phyloP scores from a whole-genome alignment of 2,797 vertebrate species.

The Poeciliopsis gracilis region DNA sequence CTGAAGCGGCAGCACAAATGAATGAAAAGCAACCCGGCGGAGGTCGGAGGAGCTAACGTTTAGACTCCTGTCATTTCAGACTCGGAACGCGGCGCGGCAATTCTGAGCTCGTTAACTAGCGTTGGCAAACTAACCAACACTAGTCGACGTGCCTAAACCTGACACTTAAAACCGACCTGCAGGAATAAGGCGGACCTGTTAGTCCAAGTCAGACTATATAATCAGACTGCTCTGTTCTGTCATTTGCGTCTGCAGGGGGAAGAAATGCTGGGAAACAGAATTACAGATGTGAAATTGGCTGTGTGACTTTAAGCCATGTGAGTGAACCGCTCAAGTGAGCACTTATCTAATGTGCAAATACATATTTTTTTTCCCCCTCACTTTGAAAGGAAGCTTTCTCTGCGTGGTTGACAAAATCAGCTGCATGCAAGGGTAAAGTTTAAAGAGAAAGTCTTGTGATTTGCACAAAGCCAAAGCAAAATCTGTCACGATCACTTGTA shows the following conservation, averaged over 20 bases:
- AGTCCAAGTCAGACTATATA: not conserved
- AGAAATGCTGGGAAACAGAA: not conserved
- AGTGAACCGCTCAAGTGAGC: conserved; percentile 11
- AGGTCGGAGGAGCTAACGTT: not conserved
- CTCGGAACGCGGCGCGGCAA: too few species aligned
- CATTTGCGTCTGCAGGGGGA: not conserved
- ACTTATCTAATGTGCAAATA: conserved; percentile 2
- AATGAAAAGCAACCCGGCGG: not conserved
- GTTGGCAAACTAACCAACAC: not conserved
- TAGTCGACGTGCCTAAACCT: not conserved
- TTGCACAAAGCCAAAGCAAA: conserved; percentile 15
- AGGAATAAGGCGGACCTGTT: not conserved
- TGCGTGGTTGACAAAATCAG: conserved; percentile 17
- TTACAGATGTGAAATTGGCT: not conserved
- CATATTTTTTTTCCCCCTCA: not conserved
- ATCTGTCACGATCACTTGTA: conserved; percentile 14
- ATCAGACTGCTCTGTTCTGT: not conserved
- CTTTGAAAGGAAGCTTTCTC: conserved; percentile 27
- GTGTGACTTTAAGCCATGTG: conserved; percentile 15
- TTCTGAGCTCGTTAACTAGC: too few species aligned
- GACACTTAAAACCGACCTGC: not conserved
- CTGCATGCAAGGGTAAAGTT: conserved; percentile 18
- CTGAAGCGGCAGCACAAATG: not conserved
- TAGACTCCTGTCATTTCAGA: not conserved
- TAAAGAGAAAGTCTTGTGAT: conserved; percentile 35